Conservation (phyloP, 2,797 vertebrate genomes). For the Darevskia mixta region DNA sequence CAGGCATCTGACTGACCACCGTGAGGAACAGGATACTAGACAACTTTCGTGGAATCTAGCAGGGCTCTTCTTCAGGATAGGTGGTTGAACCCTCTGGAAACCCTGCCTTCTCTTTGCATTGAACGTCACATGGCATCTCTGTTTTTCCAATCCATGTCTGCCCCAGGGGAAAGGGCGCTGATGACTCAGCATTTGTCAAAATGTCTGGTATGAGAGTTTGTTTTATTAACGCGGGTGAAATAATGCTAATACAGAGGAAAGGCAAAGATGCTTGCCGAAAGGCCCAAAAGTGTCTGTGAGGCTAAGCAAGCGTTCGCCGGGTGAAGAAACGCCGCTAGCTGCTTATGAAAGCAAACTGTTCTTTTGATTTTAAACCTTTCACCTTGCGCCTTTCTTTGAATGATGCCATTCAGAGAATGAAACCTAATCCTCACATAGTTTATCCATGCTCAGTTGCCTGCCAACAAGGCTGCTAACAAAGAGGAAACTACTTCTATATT, state of each 20-base stretch:
- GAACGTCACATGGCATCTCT: rapidly evolving
- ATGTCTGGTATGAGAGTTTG: background rate
- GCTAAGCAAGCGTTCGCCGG: conserved; percentile 14
- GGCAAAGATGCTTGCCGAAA: background rate
- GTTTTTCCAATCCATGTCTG: background rate
- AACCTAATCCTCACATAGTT: conserved; percentile 48
- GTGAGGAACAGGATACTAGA: background rate
- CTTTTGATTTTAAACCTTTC: conserved; percentile 52
- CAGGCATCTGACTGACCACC: background rate
- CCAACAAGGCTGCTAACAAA: conserved; percentile 24
- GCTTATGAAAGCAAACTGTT: conserved; percentile 50
- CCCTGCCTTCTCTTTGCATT: background rate
- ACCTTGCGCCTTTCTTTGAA: conserved; percentile 54
- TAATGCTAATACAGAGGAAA: conserved; percentile 17
- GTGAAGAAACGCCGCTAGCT: conserved; percentile 8
- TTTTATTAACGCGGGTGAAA: conserved; percentile 31
- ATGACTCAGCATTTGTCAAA: background rate
- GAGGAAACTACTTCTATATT: conserved; percentile 43
- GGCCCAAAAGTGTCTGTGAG: background rate
- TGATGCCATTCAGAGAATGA: conserved; percentile 60
- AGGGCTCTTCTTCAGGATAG: background rate
- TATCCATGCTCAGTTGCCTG: conserved; percentile 41
- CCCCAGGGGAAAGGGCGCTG: background rate
- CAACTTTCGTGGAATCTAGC: background rate
- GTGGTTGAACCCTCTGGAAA: background rate